phyloP scores from a whole-genome alignment of 2,888 invertebrate genomes.

The Colostygia pectinataria region DNA sequence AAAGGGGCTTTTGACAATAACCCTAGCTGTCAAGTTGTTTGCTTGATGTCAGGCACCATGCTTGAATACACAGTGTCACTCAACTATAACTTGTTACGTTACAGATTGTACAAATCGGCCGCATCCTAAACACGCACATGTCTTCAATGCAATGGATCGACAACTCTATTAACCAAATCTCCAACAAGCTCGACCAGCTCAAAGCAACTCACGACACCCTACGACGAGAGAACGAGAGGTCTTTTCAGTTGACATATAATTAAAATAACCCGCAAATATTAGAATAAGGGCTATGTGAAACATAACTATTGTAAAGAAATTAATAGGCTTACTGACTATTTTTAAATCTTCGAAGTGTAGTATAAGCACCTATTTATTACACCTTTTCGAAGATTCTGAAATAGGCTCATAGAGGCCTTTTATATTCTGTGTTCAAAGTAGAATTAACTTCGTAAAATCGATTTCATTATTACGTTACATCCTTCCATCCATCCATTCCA shows the following conservation, averaged over 20 bases:
- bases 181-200: conserved; percentile 91
- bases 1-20: no score
- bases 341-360: no score
- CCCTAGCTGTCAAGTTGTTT: conserved; percentile 1
- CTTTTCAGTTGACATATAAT: conserved; percentile 85
- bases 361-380: no score
- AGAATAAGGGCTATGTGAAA: conserved; percentile 4
- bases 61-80: no score
- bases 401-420: no score
- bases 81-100: no score
- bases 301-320: no score
- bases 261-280: conserved; percentile 34
- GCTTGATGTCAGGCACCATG: no score
- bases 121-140: conserved; percentile 97
- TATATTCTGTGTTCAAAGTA: background rate
- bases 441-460: background rate
- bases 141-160: conserved; percentile 98
- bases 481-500: no score
- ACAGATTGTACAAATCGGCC: conserved; percentile 94
- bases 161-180: conserved; percentile 89
- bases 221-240: conserved; percentile 88
- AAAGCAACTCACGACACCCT: conserved; percentile 90
- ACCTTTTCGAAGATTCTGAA: no score
- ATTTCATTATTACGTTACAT: no score
- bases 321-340: no score